Percentiles rank a stretch among this genome's conserved stretches.
These are phyloP conservation scores for Amblyopsis hoosieri DNA, from an alignment of 2,797 vertebrate species.

Conservation along the genomic window DNA sequence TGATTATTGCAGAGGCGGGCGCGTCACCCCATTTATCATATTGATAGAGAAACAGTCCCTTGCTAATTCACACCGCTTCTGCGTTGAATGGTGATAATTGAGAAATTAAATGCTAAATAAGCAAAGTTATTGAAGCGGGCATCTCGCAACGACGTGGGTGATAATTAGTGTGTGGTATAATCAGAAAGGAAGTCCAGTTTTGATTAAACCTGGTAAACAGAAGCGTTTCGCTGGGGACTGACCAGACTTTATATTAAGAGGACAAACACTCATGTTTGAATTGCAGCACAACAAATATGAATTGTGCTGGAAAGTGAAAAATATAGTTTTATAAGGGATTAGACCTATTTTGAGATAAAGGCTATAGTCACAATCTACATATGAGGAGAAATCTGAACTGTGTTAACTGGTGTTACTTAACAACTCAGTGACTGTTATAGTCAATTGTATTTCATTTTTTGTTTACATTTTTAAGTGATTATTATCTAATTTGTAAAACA, in stretches of 20 bases:
- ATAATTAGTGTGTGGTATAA: slow-evolving; percentile 14
- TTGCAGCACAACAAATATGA: too few species aligned
- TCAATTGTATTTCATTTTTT: too few species aligned
- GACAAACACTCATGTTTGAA: too few species aligned
- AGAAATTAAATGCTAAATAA: slow-evolving; percentile 46
- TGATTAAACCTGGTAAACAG: slow-evolving; percentile 15
- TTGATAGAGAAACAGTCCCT: slow-evolving; percentile 18
- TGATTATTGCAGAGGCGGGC: slow-evolving; percentile 40
- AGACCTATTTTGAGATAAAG: too few species aligned
- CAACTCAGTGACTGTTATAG: too few species aligned
- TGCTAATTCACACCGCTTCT: slow-evolving; percentile 28
- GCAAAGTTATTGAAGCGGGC: neutral
- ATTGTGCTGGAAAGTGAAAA: too few species aligned
- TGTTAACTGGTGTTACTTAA: too few species aligned
- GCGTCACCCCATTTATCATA: slow-evolving; percentile 30
- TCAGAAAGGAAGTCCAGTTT: slow-evolving; percentile 12
- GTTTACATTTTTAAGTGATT: too few species aligned
- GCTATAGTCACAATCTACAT: too few species aligned
- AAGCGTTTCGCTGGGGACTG: neutral
- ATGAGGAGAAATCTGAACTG: too few species aligned
- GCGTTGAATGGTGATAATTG: slow-evolving; percentile 18
- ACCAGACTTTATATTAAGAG: slow-evolving; percentile 5
- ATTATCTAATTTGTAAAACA: too few species aligned
- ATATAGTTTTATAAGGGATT: too few species aligned
- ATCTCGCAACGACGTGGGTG: slow-evolving; percentile 11